Percentiles rank a stretch among this genome's conserved stretches.
Evolutionary conservation across 2,113 vertebrate genomes (phyloP).

Genomic region (Beaufortia kweichowensis): DNA sequence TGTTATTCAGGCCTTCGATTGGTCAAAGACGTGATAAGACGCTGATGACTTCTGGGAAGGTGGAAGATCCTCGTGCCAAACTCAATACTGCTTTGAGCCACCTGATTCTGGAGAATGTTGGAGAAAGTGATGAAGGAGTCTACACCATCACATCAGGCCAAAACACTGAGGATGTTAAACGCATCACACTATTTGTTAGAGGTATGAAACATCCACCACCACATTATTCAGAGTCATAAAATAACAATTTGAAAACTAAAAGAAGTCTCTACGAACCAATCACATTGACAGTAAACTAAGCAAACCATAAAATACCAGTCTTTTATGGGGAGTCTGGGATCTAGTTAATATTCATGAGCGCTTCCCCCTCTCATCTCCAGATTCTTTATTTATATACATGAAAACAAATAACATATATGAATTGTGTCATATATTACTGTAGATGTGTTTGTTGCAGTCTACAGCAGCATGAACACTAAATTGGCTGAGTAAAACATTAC

Average conservation of each 20-base stretch:
- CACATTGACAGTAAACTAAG: too few relatives aligned
- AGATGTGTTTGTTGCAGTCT: not conserved
- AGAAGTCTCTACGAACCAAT: too few relatives aligned
- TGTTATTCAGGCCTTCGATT: constrained; percentile 60
- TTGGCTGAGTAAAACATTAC: not conserved
- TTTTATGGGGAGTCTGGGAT: too few relatives aligned
- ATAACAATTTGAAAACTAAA: too few relatives aligned
- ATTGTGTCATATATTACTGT: not conserved
- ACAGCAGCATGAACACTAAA: constrained; percentile 4
- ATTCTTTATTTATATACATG: not conserved
- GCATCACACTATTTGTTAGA: constrained; percentile 65
- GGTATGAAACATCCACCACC: constrained; percentile 56
- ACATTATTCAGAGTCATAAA: too few relatives aligned
- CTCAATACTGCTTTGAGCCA: constrained; percentile 59
- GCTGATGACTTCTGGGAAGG: constrained; percentile 59
- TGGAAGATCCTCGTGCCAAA: constrained; percentile 55
- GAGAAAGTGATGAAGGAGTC: constrained; percentile 69
- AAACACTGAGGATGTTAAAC: constrained; percentile 45
- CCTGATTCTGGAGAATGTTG: constrained; percentile 67
- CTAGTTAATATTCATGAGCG: too few relatives aligned
- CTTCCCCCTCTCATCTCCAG: too few relatives aligned
- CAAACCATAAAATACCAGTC: too few relatives aligned
- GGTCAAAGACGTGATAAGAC: constrained; percentile 24
- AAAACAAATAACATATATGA: not conserved
- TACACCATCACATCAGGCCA: constrained; percentile 67